phyloP scores from a whole-genome alignment of 2,888 invertebrate genomes.

The Pandemis cinnamomeana region DNA sequence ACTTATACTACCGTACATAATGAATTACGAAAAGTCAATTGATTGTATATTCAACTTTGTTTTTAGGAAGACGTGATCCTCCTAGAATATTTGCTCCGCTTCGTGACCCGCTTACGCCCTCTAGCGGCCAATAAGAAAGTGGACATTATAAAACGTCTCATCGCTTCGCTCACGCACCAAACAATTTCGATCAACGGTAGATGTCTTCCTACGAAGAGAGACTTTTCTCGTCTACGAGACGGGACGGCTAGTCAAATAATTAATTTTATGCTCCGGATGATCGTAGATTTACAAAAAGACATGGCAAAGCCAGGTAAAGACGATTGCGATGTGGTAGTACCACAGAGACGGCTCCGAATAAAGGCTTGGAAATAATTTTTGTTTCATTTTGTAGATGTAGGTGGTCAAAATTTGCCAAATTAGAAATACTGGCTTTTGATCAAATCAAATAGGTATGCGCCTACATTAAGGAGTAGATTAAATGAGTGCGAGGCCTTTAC shows the following conservation, averaged over 20 bases:
- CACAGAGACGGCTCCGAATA: constrained; percentile 65
- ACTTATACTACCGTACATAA: background rate
- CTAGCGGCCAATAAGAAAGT: constrained; percentile 85
- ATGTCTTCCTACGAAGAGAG: constrained; percentile 69
- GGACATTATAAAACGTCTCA: constrained; percentile 86
- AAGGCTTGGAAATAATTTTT: constrained; percentile 75
- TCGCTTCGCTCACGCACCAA: constrained; percentile 88
- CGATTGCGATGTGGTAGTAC: constrained; percentile 72
- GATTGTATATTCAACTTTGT: constrained; percentile 10
- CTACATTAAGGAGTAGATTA: too few relatives aligned
- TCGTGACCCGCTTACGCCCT: constrained; percentile 87
- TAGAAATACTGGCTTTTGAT: too few relatives aligned
- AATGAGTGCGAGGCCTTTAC: too few relatives aligned
- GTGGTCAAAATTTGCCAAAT: background rate
- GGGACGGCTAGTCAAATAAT: constrained; percentile 82
- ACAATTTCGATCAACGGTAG: constrained; percentile 71
- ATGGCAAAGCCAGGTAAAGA: constrained; percentile 70
- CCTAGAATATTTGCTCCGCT: constrained; percentile 89
- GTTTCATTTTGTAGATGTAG: constrained; percentile 34
- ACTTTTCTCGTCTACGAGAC: constrained; percentile 82
- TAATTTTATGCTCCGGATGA: constrained; percentile 81
- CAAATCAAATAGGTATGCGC: too few relatives aligned
- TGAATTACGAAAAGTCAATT: too few relatives aligned
- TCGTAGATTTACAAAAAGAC: constrained; percentile 79
- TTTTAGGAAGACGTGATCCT: constrained; percentile 87